Conservation (phyloP, 2,113 vertebrate genomes). For the Channa maculata region DNA sequence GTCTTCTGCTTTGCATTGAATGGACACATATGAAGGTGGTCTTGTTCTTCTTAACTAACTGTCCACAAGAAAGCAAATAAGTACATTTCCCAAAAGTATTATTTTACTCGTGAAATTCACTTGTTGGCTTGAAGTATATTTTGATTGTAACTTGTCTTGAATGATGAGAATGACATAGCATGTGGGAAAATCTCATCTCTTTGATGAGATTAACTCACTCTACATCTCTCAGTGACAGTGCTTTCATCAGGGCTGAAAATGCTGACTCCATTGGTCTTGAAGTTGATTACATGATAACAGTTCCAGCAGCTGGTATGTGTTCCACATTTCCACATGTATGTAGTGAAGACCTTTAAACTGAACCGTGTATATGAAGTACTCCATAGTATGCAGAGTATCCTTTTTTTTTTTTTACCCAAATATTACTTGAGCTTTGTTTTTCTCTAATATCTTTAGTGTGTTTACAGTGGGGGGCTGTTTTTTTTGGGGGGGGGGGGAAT, state of each 20-base stretch:
- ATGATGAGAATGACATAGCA: neutral
- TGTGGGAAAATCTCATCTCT: slow-evolving; percentile 12
- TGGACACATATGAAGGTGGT: neutral
- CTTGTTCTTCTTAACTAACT: neutral
- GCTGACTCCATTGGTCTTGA: slow-evolving; percentile 19
- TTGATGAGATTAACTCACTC: slow-evolving; percentile 20
- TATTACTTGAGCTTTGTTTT: slow-evolving; percentile 42
- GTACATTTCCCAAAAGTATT: neutral
- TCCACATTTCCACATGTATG: slow-evolving; percentile 45
- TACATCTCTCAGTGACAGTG: neutral
- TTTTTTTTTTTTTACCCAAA: slow-evolving; percentile 27
- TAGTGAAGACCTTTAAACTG: slow-evolving; percentile 20
- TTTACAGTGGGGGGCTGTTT: slow-evolving; percentile 52
- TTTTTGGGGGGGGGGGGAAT: slow-evolving; percentile 67
- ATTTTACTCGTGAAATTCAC: neutral
- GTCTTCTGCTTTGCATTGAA: slow-evolving; percentile 1
- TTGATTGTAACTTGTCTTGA: slow-evolving; percentile 2
- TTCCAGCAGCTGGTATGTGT: slow-evolving; percentile 51
- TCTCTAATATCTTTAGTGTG: slow-evolving; percentile 22
- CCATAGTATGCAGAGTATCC: slow-evolving; percentile 13
- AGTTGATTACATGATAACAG: slow-evolving; percentile 44
- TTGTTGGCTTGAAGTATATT: slow-evolving; percentile 1
- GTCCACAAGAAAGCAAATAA: neutral
- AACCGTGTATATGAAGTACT: slow-evolving; percentile 42
- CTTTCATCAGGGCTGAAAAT: slow-evolving; percentile 38